Evolutionary conservation across 2,888 invertebrate genomes (phyloP).

Genomic region (Drosophila hamatofila): DNA sequence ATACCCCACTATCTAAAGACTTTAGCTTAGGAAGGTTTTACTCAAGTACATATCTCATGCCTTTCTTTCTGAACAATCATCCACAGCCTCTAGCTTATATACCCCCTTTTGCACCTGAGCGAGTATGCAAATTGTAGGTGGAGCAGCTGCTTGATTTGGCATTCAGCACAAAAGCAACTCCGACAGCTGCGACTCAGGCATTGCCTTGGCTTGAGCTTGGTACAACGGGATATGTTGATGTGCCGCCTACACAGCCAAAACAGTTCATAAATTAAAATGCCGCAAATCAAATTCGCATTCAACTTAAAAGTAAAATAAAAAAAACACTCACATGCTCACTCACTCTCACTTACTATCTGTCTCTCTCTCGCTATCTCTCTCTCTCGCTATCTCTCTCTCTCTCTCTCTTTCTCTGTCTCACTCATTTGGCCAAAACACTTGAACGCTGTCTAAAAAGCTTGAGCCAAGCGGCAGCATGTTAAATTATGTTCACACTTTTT

Average conservation of each 20-base stretch:
- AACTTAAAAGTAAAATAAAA: slow-evolving; percentile 51
- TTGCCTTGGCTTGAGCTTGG: slow-evolving; percentile 18
- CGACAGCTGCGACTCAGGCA: slow-evolving; percentile 66
- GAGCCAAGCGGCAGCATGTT: slow-evolving; percentile 68
- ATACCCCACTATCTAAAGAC: too few relatives aligned
- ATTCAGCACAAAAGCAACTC: slow-evolving; percentile 65
- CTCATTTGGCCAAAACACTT: slow-evolving; percentile 29
- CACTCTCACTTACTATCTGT: slow-evolving; percentile 36
- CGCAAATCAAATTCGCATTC: slow-evolving; percentile 82
- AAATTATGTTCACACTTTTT: slow-evolving; percentile 82
- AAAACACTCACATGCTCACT: slow-evolving; percentile 13
- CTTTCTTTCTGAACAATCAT: too few relatives aligned
- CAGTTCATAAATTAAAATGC: slow-evolving; percentile 82
- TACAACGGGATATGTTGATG: slow-evolving; percentile 67
- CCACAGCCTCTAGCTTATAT: not conserved
- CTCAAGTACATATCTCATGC: too few relatives aligned
- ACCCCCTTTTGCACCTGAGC: not conserved
- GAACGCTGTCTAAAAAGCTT: slow-evolving; percentile 57
- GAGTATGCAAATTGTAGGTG: slow-evolving; percentile 29
- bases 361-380: slow-evolving; percentile 37
- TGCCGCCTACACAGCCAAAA: slow-evolving; percentile 53
- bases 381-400: slow-evolving; percentile 3
- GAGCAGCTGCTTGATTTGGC: slow-evolving; percentile 73
- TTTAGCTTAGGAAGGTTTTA: too few relatives aligned
- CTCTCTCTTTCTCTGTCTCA: slow-evolving; percentile 26